A percentile compares a stretch with the other conserved stretches of the same genome.
Evolutionary conservation across 2,113 vertebrate genomes (phyloP).

Genomic region (Butorides virescens): DNA sequence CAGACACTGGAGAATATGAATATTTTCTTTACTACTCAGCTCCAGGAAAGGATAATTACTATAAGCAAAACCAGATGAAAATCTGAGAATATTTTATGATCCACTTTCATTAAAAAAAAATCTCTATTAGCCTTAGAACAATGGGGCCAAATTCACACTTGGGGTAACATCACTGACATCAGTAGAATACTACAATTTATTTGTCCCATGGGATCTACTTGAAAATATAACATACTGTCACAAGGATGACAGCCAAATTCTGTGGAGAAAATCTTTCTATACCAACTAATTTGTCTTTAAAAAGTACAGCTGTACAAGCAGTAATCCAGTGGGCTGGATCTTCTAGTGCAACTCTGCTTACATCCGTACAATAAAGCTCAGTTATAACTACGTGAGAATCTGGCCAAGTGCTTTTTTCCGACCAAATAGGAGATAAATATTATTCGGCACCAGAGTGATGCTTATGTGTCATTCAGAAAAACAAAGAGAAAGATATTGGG

Average conservation of each 20-base stretch:
- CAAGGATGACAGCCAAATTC: constrained; percentile 33
- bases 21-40: constrained; percentile 60
- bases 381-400: not conserved
- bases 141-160: constrained; percentile 58
- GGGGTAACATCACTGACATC: constrained; percentile 47
- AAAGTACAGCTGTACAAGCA: constrained; percentile 28
- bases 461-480: not conserved
- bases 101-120: constrained; percentile 52
- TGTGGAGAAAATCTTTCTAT: constrained; percentile 38
- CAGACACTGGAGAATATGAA: constrained; percentile 47
- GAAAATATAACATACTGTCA: constrained; percentile 50
- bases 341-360: not conserved
- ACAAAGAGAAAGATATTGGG: not conserved
- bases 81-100: constrained; percentile 62
- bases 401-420: not conserved
- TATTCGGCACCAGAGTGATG: not conserved
- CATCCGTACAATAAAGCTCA: not conserved
- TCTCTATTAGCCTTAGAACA: constrained; percentile 49
- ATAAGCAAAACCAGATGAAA: constrained; percentile 63
- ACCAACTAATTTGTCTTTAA: not conserved
- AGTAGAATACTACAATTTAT: constrained; percentile 30
- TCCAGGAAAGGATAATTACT: constrained; percentile 53
- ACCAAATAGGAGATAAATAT: not conserved
- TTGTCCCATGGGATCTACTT: constrained; percentile 42
- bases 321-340: not conserved